phyloP scores from a whole-genome alignment of 2,888 invertebrate species.

The Macaria liturata region DNA sequence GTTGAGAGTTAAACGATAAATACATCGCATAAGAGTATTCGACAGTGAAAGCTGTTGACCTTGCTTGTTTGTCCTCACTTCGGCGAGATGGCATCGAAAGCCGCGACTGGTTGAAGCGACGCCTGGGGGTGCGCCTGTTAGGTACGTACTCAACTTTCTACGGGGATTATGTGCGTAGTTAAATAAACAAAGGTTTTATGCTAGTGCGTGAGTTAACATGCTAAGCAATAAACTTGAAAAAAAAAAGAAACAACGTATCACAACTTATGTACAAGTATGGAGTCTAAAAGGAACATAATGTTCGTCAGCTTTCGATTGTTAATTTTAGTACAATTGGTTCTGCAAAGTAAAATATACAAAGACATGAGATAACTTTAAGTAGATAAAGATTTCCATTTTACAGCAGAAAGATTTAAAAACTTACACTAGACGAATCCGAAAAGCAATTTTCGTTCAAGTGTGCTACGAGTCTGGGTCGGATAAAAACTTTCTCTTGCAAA shows the following conservation, averaged over 20 bases:
- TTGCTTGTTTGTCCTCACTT: conserved; percentile 49
- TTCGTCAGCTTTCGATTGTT: too few relatives aligned
- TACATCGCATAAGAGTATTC: conserved; percentile 27
- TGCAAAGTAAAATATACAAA: too few relatives aligned
- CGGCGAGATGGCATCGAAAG: conserved; percentile 39
- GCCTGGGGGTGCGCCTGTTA: conserved; percentile 8
- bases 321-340: too few relatives aligned
- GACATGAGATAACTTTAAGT: too few relatives aligned
- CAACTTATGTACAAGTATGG: too few relatives aligned
- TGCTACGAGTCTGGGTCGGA: conserved; percentile 31
- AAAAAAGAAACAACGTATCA: too few relatives aligned
- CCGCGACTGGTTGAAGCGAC: conserved; percentile 20
- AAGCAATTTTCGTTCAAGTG: conserved; percentile 28
- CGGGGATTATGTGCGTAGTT: background rate
- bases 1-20: conserved; percentile 26
- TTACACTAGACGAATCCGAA: conserved; percentile 24
- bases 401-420: background rate
- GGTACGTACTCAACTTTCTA: conserved; percentile 3
- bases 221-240: too few relatives aligned
- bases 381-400: too few relatives aligned
- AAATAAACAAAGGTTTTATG: too few relatives aligned
- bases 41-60: conserved; percentile 67
- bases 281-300: too few relatives aligned
- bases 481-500: conserved; percentile 46
- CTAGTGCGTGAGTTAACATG: too few relatives aligned